Base-by-base conservation (phyloP, 2,888 invertebrate genomes). In the Pogonocherus hispidulus region DNA sequence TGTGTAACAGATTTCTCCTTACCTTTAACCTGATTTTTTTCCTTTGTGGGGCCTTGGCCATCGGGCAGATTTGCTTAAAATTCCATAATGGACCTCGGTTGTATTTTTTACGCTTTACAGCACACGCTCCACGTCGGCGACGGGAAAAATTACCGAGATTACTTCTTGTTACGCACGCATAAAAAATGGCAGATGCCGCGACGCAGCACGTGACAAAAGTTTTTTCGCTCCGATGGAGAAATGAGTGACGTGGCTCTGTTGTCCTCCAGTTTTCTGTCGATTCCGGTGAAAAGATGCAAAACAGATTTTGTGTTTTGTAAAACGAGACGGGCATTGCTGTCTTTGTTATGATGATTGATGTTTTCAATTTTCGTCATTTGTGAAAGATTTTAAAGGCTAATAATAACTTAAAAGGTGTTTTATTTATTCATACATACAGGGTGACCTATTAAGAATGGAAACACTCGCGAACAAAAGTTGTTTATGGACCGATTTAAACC, bases 1-100 rank as follows among this genome's bases (percentile, higher is more conserved):
- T 77, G 67, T 73, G 69, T 75, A 76, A 77, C 74, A 71, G 75
- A 76, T 76, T 74, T 76, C 71, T 75, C 75, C 74, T 66, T 68
- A 70, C 74, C 72, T 75, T 70, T 70, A 72, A 69, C 69, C 70
- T 74, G 68, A 65, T 72, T 71, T 69, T 69, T 66, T 69, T 68
- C 76, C 69, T 67, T 70, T 57, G 60, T 37, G 64, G 65, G 70
- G 74, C 71, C 66, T 68, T 70, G 74, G 71, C 68, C 73, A 59
- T 44, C 64, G 54, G 59, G 57, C 70, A 59, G 67, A 67, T 72
- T 66, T 66, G 63, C 69, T 69, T 59, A 44, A 52, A 18, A 56
- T 51, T 14, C 14, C 47, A 71, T 63, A 69, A 73, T 69, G 55
- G 62, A 22, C n/a, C n/a, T 18, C 65, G 69, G 72, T 66, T 70